Base-by-base conservation (phyloP, 2,888 invertebrate genomes). In the Boloria selene region DNA sequence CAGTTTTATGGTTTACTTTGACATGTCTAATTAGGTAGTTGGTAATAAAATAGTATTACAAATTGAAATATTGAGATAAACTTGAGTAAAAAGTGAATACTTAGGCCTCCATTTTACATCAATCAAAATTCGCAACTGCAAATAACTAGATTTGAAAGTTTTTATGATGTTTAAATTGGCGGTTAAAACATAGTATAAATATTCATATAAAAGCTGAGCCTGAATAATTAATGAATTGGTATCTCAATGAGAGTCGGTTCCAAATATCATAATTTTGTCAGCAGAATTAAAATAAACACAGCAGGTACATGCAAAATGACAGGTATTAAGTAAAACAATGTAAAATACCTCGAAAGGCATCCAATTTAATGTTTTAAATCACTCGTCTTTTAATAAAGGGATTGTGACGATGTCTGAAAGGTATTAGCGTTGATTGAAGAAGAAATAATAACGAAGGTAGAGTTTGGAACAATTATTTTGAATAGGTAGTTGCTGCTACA, bases 391-490 rank as follows among this genome's bases (percentile, higher is more conserved):
- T 65, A 69, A 67, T 64, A 61, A 67, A 55, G 52, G 64, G 69
- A 67, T 70, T 70, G 64, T 52, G 45, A 64, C 64, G 47, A 66
- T 58, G 67, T 58, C 69, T 54, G 58, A 18, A 47, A 18, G 64
- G 70, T 67, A 65, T 70, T 71, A 65, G 49, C 63, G 67, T 67
- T 68, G 65, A 67, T 65, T 69, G 56, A 26, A 56, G 63, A 61
- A 65, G 65, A 65, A 69, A 69, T 61, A 70, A 69, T 55, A 65
- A 65, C 26, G 45, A 63, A 68, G 55, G 60, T 59, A 49, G 47
- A 61, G 47, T 44, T 64, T 51, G 13, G 44, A 51, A 62, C 51
- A 54, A 58, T 62, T 50, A 55, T 68, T 63, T 31, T 53, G 31
- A 65, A 61, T 56, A 26, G 50, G 18, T 18, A 62, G 58, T 31